These are phyloP conservation scores for Cyrtodaria siliqua DNA, from an alignment of 2,888 invertebrate genomes.

Conservation along the genomic window DNA sequence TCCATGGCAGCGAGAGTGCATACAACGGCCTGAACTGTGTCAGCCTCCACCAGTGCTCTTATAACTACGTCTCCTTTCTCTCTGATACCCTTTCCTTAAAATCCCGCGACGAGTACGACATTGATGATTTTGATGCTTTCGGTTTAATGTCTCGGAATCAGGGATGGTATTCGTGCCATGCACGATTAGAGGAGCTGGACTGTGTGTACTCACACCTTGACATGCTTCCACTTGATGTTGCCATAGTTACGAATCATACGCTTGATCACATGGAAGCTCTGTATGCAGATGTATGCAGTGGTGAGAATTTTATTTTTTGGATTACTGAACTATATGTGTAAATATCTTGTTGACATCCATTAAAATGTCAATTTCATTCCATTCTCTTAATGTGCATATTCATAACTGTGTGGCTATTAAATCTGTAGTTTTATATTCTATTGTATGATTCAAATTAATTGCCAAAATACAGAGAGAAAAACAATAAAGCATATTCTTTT, in stretches of 20 bases:
- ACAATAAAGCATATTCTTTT: no score
- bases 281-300: conserved; percentile 21
- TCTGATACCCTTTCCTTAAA: no score
- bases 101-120: background rate
- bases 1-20: conserved; percentile 4
- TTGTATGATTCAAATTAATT: no score
- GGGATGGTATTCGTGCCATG: conserved; percentile 14
- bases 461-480: no score
- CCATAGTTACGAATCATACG: conserved; percentile 16
- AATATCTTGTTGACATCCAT: no score
- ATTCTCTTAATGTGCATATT: no score
- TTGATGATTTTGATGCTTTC: background rate
- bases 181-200: conserved; percentile 9
- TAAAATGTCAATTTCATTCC: no score
- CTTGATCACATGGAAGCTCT: conserved; percentile 21
- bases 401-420: no score
- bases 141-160: background rate
- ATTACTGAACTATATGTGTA: no score
- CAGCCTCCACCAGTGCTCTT: conserved; percentile 23
- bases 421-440: no score
- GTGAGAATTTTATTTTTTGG: no score
- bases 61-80: conserved; percentile 9
- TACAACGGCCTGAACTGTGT: conserved; percentile 3
- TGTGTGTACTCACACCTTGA: conserved; percentile 18
- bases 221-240: conserved; percentile 46